phyloP scores from a whole-genome alignment of 2,888 invertebrate species.

The Lasioglossum leucozonium region DNA sequence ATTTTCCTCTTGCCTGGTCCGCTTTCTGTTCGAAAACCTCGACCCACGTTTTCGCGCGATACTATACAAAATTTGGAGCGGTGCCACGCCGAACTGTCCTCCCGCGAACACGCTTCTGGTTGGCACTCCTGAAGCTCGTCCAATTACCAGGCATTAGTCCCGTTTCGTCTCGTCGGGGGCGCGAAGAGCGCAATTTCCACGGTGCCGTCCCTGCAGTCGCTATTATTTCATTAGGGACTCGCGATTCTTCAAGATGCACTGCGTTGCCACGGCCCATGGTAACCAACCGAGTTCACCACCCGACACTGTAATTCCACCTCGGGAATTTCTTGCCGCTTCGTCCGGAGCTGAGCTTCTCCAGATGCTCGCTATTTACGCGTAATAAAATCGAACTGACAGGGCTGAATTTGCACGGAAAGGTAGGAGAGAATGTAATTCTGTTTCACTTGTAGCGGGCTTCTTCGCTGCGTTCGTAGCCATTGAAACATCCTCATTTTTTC shows the following conservation, averaged over 20 bases:
- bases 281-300: neutral
- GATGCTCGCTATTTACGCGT: constrained; percentile 11
- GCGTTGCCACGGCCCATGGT: neutral
- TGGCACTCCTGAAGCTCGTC: constrained; percentile 52
- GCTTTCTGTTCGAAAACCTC: constrained; percentile 13
- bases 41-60: constrained; percentile 23
- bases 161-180: constrained; percentile 55
- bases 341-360: neutral
- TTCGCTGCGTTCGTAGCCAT: neutral
- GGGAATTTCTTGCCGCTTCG: neutral
- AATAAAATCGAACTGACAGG: neutral
- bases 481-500: no score
- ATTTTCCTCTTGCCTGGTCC: neutral
- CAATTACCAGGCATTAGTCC: constrained; percentile 65
- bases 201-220: constrained; percentile 23
- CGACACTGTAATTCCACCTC: neutral
- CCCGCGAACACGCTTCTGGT: constrained; percentile 43
- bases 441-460: neutral
- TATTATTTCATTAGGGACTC: constrained; percentile 38
- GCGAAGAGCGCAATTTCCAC: constrained; percentile 49
- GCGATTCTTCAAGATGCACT: constrained; percentile 33
- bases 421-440: neutral
- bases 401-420: neutral
- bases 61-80: constrained; percentile 61
- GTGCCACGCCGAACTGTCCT: constrained; percentile 65